Evolutionary conservation across 2,113 vertebrate species (phyloP).

Genomic region (Corythaeola cristata): DNA sequence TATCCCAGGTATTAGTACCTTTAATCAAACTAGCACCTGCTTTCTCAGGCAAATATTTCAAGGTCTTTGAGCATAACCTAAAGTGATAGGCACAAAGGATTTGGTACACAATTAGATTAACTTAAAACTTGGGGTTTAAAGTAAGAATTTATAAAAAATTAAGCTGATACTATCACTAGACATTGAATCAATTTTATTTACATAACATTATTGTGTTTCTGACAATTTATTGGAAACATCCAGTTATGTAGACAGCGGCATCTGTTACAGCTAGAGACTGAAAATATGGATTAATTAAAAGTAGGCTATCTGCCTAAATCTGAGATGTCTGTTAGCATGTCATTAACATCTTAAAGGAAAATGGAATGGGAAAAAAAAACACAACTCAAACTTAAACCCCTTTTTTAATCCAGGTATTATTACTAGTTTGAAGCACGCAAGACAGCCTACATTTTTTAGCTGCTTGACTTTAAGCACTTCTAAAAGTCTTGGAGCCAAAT

Average conservation of each 20-base stretch:
- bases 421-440: not conserved
- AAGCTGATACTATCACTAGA: not conserved
- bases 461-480: slow-evolving; percentile 33
- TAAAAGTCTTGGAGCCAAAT: slow-evolving; percentile 22
- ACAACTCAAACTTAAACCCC: not conserved
- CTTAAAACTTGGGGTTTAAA: not conserved
- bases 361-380: not conserved
- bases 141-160: not conserved
- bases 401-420: slow-evolving; percentile 26
- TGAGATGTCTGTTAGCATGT: not conserved
- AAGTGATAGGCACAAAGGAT: not conserved
- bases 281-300: not conserved
- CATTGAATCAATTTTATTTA: not conserved
- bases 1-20: not conserved
- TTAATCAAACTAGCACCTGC: not conserved
- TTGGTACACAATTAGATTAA: not conserved
- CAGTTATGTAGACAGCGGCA: not conserved
- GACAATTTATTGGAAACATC: not conserved
- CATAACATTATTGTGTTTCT: not conserved
- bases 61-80: not conserved
- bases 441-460: slow-evolving; percentile 12
- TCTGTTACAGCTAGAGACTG: not conserved
- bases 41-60: not conserved
- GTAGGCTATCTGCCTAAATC: not conserved
- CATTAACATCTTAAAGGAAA: not conserved